A percentile compares a stretch with the other conserved stretches of the same genome.
Conservation (phyloP, 2,888 invertebrate genomes). For the Torymus tubicola region DNA sequence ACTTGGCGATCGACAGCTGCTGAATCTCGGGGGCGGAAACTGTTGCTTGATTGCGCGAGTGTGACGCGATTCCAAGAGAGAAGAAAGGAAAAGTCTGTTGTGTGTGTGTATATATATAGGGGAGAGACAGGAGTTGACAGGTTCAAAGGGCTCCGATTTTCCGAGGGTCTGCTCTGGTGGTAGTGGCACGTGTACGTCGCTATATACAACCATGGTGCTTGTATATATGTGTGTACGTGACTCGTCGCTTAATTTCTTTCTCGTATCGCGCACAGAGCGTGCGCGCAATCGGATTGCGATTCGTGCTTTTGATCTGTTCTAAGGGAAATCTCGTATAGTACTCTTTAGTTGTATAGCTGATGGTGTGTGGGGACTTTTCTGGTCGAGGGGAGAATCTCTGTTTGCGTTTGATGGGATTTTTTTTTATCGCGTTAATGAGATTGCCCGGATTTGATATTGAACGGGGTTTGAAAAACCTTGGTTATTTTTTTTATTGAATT, state of each 20-base stretch:
- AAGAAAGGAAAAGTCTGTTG: background rate
- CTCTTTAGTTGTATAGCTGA: too few species aligned
- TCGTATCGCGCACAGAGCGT: constrained; percentile 4
- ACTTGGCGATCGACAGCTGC: constrained; percentile 14
- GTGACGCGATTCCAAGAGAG: background rate
- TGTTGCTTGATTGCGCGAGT: constrained; percentile 23
- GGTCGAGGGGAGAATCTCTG: background rate
- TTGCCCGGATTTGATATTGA: too few species aligned
- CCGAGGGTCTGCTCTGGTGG: background rate
- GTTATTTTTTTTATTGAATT: too few species aligned
- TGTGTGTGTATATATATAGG: too few species aligned
- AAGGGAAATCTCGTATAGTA: constrained; percentile 9
- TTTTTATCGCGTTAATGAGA: background rate
- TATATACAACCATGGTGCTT: background rate
- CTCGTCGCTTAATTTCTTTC: constrained; percentile 43
- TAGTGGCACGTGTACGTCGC: constrained; percentile 1
- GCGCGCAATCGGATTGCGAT: constrained; percentile 24
- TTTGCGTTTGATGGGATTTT: background rate
- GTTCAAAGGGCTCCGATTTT: constrained; percentile 48
- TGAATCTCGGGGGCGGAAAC: constrained; percentile 10
- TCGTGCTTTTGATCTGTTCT: constrained; percentile 24
- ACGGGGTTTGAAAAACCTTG: too few species aligned
- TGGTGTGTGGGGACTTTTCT: too few species aligned
- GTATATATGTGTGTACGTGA: constrained; percentile 48
- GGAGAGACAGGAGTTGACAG: constrained; percentile 2